phyloP scores from a whole-genome alignment of 2,797 vertebrate species.

The Ctenopoma kingsleyae region DNA sequence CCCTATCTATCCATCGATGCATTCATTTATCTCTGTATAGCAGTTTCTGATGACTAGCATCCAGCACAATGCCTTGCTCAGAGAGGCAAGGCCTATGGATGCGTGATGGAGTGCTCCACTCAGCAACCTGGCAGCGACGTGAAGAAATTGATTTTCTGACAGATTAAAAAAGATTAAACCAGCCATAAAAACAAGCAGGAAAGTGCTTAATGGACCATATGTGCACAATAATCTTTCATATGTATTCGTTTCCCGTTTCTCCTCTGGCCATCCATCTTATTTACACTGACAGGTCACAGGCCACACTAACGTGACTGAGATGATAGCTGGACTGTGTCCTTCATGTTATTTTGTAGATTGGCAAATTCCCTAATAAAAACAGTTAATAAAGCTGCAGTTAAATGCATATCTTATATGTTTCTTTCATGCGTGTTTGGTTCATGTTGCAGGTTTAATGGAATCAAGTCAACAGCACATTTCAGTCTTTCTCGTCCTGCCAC shows the following conservation, averaged over 20 bases:
- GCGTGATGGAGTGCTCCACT: conserved; percentile 83
- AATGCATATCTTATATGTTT: background rate
- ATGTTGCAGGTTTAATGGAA: conserved; percentile 5
- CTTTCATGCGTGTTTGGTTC: background rate
- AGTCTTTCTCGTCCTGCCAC: background rate
- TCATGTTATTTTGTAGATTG: conserved; percentile 42
- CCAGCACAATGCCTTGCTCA: conserved; percentile 73
- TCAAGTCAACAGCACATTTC: background rate
- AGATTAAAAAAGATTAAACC: conserved; percentile 88
- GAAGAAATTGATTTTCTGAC: conserved; percentile 88
- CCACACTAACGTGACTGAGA: conserved; percentile 69
- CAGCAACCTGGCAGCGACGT: conserved; percentile 84
- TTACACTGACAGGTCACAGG: conserved; percentile 76
- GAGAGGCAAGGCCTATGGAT: conserved; percentile 74
- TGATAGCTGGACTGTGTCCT: conserved; percentile 68
- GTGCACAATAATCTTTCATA: conserved; percentile 84
- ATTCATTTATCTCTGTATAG: conserved; percentile 72
- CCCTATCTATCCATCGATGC: conserved; percentile 64
- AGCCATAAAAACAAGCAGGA: conserved; percentile 86
- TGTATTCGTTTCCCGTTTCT: conserved; percentile 82
- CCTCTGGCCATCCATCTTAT: conserved; percentile 80
- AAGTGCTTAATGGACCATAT: conserved; percentile 86
- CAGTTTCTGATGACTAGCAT: conserved; percentile 77
- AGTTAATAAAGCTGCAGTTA: conserved; percentile 1
- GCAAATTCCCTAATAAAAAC: background rate